A percentile compares a stretch with the other conserved stretches of the same genome.
Conservation (phyloP, 2,113 vertebrate genomes). For the Oceanites oceanicus region DNA sequence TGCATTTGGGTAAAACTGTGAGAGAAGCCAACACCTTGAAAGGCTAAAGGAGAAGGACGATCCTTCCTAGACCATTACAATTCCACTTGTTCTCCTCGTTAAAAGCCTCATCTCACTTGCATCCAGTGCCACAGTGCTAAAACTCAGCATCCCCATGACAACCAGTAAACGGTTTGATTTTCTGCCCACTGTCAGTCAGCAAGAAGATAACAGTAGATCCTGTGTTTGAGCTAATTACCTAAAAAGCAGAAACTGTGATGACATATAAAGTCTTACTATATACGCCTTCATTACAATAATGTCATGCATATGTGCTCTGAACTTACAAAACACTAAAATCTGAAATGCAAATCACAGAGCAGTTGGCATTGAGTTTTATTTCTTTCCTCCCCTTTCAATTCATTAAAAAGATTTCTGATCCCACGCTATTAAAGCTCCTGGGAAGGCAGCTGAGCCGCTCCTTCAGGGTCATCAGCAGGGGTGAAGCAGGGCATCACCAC, state of each 20-base stretch:
- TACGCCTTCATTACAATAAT: conserved; percentile 14
- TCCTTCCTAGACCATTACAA: conserved; percentile 69
- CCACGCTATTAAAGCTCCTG: not conserved
- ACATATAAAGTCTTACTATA: not conserved
- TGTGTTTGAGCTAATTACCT: conserved; percentile 81
- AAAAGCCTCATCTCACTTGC: conserved; percentile 76
- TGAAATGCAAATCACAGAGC: not conserved
- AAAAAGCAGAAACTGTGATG: conserved; percentile 5
- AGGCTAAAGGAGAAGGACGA: not conserved
- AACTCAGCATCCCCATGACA: conserved; percentile 83
- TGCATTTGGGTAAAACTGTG: not conserved
- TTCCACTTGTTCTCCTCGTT: conserved; percentile 75
- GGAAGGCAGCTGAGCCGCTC: not conserved
- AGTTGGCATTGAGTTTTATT: not conserved
- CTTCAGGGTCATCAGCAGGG: not conserved
- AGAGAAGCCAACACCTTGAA: not conserved
- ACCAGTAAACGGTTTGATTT: conserved; percentile 80
- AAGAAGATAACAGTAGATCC: conserved; percentile 81
- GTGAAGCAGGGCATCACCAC: not conserved
- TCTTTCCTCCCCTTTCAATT: not conserved
- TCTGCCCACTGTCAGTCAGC: conserved; percentile 84
- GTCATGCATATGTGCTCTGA: not conserved
- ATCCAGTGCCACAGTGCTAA: conserved; percentile 78
- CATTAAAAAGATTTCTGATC: not conserved
- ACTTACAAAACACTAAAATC: not conserved